These are phyloP conservation scores for Turnix velox DNA, from an alignment of 2,113 vertebrate species.

Conservation along the genomic window DNA sequence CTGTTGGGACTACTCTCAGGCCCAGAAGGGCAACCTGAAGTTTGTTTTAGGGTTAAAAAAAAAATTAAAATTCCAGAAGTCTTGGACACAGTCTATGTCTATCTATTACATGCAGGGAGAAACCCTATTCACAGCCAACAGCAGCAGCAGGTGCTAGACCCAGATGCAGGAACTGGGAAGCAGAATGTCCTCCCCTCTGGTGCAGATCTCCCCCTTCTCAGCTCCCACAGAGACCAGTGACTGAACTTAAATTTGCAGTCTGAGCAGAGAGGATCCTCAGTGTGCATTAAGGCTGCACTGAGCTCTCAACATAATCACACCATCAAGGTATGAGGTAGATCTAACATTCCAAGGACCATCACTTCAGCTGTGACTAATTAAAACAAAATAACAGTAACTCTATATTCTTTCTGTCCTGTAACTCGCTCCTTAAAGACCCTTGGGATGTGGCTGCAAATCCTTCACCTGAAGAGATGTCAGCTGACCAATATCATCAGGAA, in stretches of 20 bases:
- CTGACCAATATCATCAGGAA: constrained; percentile 87
- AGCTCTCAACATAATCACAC: background rate
- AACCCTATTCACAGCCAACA: background rate
- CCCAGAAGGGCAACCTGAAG: background rate
- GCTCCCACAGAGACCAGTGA: background rate
- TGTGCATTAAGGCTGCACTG: background rate
- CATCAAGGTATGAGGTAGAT: background rate
- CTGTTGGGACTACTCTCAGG: background rate
- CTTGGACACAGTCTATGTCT: background rate
- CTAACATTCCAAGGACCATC: background rate
- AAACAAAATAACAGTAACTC: background rate
- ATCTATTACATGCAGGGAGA: background rate
- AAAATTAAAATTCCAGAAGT: background rate
- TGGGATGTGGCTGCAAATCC: background rate
- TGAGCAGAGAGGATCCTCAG: background rate
- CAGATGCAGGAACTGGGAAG: background rate
- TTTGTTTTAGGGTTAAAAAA: background rate
- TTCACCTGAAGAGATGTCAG: constrained; percentile 81
- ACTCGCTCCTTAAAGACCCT: background rate
- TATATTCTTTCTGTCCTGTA: background rate
- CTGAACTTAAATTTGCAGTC: background rate
- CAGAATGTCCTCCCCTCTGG: too few relatives aligned
- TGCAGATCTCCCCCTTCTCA: background rate
- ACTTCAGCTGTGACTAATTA: background rate
- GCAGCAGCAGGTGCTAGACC: background rate